Conservation (phyloP, 2,888 invertebrate genomes). For the Pollenia griseotomentosa region DNA sequence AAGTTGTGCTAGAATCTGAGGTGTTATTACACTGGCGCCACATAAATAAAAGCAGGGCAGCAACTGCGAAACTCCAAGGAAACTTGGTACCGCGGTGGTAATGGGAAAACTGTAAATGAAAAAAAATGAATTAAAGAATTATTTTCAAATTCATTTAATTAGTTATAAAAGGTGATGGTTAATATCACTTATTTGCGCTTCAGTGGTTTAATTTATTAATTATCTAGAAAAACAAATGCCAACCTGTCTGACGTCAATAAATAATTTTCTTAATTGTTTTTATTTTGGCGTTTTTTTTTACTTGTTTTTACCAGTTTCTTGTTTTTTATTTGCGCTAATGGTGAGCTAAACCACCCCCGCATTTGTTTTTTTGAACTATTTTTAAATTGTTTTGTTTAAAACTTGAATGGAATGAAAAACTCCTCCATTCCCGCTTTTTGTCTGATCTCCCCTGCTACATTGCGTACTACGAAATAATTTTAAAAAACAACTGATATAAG, state of each 20-base stretch:
- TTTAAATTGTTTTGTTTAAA: conserved; percentile 14
- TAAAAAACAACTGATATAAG: too few species aligned
- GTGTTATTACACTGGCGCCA: conserved; percentile 90
- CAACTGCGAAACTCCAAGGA: conserved; percentile 89
- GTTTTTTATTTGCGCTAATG: conserved; percentile 3
- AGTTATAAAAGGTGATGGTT: conserved; percentile 19
- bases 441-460: background rate
- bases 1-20: conserved; percentile 88
- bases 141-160: conserved; percentile 37
- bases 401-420: conserved; percentile 45
- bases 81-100: conserved; percentile 65
- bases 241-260: conserved; percentile 62
- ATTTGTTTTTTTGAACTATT: conserved; percentile 14
- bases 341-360: conserved; percentile 43
- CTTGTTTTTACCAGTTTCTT: background rate
- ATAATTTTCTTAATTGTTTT: conserved; percentile 30
- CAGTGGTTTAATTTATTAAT: background rate
- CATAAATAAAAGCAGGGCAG: conserved; percentile 90
- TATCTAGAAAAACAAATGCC: conserved; percentile 33
- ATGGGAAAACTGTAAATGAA: conserved; percentile 80
- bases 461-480: background rate
- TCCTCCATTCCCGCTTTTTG: conserved; percentile 1
- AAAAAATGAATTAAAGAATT: conserved; percentile 17
- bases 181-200: conserved; percentile 26
- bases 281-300: conserved; percentile 14